Base-by-base conservation (phyloP, 2,888 invertebrate genomes). In the Macrophya annulata region DNA sequence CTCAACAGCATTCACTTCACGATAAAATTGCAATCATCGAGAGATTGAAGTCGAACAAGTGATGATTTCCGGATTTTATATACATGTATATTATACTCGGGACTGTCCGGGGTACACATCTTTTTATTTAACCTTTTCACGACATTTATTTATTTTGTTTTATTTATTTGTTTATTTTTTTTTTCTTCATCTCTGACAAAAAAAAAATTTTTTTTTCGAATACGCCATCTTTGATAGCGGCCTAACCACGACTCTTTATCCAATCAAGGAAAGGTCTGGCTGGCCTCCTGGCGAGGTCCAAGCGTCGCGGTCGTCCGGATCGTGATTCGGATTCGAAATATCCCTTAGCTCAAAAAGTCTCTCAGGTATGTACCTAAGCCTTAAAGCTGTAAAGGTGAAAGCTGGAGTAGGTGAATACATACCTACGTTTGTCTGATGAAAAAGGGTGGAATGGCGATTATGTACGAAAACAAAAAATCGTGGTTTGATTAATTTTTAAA, bases 271-370 rank as follows among this genome's bases (percentile, higher is more conserved):
- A 81, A 77, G 55, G 77, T 77, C 77, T 48, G 68, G 17, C n/a
- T 31, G 68, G 51, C 77, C 51, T 55, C 55, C 55, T 17, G 55
- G 48, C 37, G 51, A 45, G 74, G 43, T 74, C 45, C 51, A 31
- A 5, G 43, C 81, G 40, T n/a, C 21, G 31, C n/a, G 77, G 55
- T 81, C 62, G 68, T 68, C 81, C 43, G 21, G 62, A 62, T 81
- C 81, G 81, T 81, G 81, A 81, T 81, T 81, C 81, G 81, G 59
- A 40, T 81, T 37, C 81, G 40, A n/a, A 81, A 81, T 77, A 74
- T 74, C 45, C 25, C 74, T 45, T 45, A 45, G 74, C 1, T 74
- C n/a, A 10, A 45, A 74, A 43, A 74, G 43, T 45, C 45, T 74
- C 12, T 45, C 8, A 74, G 45, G 74, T 74, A n/a, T n/a, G n/a